Percentiles rank a stretch among this genome's conserved stretches.
Conservation (phyloP, 2,888 invertebrate species). For the Drosophila melanosoma region DNA sequence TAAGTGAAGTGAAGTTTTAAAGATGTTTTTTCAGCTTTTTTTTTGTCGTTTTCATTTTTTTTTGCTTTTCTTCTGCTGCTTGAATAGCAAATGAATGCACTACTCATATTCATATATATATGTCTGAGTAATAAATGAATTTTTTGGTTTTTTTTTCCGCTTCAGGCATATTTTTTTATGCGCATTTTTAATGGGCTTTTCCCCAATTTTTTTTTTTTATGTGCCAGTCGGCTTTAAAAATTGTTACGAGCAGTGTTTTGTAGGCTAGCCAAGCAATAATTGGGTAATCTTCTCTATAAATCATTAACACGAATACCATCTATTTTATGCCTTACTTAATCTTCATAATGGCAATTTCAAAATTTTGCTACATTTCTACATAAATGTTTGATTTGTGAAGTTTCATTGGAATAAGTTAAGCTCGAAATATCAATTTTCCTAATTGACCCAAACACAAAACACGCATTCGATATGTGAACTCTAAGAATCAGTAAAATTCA, state of each 20-base stretch:
- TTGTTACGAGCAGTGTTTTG: constrained; percentile 3
- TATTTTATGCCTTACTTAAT: constrained; percentile 18
- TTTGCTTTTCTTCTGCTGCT: constrained; percentile 16
- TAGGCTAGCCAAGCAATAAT: constrained; percentile 7
- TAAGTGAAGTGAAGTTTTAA: constrained; percentile 44
- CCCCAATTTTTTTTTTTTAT: constrained; percentile 19
- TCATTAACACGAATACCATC: constrained; percentile 13
- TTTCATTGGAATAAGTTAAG: constrained; percentile 25
- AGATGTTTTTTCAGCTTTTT: constrained; percentile 16
- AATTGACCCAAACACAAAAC: constrained; percentile 41
- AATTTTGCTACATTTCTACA: neutral
- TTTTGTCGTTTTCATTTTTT: constrained; percentile 19
- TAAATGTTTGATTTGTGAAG: constrained; percentile 2
- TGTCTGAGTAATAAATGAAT: constrained; percentile 39
- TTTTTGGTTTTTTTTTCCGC: constrained; percentile 12
- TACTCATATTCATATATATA: constrained; percentile 22
- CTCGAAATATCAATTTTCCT: constrained; percentile 53
- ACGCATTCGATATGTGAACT: constrained; percentile 10
- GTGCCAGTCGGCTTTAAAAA: neutral
- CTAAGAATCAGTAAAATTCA: constrained; percentile 3
- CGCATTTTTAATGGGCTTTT: constrained; percentile 29
- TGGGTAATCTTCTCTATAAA: constrained; percentile 27
- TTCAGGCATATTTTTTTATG: constrained; percentile 30
- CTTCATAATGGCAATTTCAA: constrained; percentile 7
- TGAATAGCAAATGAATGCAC: constrained; percentile 52